phyloP scores from a whole-genome alignment of 2,888 invertebrate species.

The Watsonalla cultraria region DNA sequence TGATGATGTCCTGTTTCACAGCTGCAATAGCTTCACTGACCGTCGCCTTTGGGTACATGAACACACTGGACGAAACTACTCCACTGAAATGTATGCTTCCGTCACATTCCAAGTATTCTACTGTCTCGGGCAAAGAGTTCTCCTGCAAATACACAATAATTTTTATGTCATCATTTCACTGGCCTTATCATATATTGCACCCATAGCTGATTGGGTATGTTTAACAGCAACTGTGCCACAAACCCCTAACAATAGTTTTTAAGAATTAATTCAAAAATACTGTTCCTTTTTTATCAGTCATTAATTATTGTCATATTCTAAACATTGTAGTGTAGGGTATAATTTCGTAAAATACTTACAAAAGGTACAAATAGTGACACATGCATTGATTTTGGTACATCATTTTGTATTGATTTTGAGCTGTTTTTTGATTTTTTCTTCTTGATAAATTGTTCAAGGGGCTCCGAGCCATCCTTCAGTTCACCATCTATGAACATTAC shows the following conservation, averaged over 20 bases:
- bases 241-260: no score
- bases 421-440: conserved; percentile 76
- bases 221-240: no score
- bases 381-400: conserved; percentile 75
- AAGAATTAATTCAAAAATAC: no score
- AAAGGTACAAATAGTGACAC: conserved; percentile 84
- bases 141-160: conserved; percentile 45
- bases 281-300: no score
- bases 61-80: conserved; percentile 86
- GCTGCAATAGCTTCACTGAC: conserved; percentile 85
- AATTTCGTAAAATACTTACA: conserved; percentile 66
- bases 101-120: conserved; percentile 78
- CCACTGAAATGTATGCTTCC: conserved; percentile 86
- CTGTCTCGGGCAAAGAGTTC: conserved; percentile 62
- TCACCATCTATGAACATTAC: conserved; percentile 87
- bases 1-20: conserved; percentile 89
- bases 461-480: conserved; percentile 79
- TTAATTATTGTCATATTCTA: no score
- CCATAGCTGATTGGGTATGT: no score
- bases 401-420: conserved; percentile 56
- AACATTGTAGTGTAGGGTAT: no score
- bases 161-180: no score
- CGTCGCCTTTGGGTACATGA: conserved; percentile 86
- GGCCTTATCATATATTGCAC: no score
- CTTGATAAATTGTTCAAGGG: conserved; percentile 81